Evolutionary conservation across 1,140 invertebrate species (phyloP), one percentile per base, ranked within the genome.

Genomic region (Aporrectodea caliginosa): DNA sequence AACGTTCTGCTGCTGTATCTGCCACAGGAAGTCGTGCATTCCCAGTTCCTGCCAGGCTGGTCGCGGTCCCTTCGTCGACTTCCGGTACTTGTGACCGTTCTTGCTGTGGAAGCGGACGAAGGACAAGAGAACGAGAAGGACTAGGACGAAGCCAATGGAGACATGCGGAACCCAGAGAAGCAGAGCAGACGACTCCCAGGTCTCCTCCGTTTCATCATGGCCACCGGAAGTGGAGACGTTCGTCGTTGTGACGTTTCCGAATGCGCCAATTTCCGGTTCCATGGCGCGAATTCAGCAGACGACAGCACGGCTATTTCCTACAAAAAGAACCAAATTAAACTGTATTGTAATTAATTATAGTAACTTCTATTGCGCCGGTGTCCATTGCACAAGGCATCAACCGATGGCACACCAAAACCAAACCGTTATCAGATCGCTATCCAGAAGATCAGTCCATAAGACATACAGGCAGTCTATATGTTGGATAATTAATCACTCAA

Each of bases 71-170:
- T 58, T 58, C 43, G 43, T 12, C 43, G 43, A 22, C 43, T 58
- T 58, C 1, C 43, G 71, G 78, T 80, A 80, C 69, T 80, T 80
- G 74, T 80, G 79, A 27, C 79, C 79, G 43, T 80, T 31, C 35
- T 76, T 76, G 35, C 43, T 31, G 68, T 80, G 79, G 35, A 69
- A 80, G 32, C 34, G 43, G 30, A 80, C 12, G 35, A 80, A 80
- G n/a, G 79, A 80, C 58, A 69, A n/a, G 2, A 75, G 2, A 32
- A 80, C 75, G 16, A 80, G 32, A 6, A 32, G 22, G 1, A 80
- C n/a, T 2, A 80, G 30, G 16, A 80, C 33, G 14, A 76, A 33
- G 1, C 34, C n/a, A 1, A 80, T 32, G 14, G 33, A n/a, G 12
- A 75, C 35, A 35, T 80, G 75, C 32, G 79, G 79, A 34, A 80